phyloP scores from a whole-genome alignment of 1,140 invertebrate species.

The Listronotus oregonensis region DNA sequence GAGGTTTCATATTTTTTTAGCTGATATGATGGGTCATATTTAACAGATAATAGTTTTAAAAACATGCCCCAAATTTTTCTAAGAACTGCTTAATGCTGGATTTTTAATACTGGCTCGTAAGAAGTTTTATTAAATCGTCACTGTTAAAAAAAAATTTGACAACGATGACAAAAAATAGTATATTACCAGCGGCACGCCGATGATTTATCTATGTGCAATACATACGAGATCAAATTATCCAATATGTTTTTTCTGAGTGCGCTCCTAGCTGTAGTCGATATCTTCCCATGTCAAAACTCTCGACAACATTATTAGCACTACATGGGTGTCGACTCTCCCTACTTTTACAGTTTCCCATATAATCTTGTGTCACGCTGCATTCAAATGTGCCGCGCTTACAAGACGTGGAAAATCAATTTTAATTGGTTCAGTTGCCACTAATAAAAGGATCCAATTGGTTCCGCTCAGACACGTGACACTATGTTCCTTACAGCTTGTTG shows the following conservation, averaged over 20 bases:
- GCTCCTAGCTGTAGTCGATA: neutral
- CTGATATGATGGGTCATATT: too few species aligned
- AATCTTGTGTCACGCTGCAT: slow-evolving; percentile 47
- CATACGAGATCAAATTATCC: neutral
- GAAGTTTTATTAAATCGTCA: too few species aligned
- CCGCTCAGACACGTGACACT: slow-evolving; percentile 46
- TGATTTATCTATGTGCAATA: too few species aligned
- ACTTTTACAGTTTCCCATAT: slow-evolving; percentile 43
- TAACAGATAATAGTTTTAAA: too few species aligned
- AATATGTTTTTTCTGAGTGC: slow-evolving; percentile 16
- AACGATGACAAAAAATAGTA: too few species aligned
- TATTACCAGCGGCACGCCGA: too few species aligned
- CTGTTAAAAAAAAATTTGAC: too few species aligned
- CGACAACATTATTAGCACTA: slow-evolving; percentile 27
- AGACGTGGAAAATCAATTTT: slow-evolving; percentile 48
- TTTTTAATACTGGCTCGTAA: too few species aligned
- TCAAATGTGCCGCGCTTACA: slow-evolving; percentile 48
- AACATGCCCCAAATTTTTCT: too few species aligned
- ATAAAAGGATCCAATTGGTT: slow-evolving; percentile 44
- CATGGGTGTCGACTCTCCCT: slow-evolving; percentile 5
- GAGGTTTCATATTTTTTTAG: too few species aligned
- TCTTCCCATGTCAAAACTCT: slow-evolving; percentile 32
- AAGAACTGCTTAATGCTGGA: too few species aligned
- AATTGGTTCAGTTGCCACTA: slow-evolving; percentile 37
- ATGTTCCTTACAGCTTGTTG: slow-evolving; percentile 33